Evolutionary conservation across 2,113 vertebrate species (phyloP).

Genomic region (Ondatra zibethicus): DNA sequence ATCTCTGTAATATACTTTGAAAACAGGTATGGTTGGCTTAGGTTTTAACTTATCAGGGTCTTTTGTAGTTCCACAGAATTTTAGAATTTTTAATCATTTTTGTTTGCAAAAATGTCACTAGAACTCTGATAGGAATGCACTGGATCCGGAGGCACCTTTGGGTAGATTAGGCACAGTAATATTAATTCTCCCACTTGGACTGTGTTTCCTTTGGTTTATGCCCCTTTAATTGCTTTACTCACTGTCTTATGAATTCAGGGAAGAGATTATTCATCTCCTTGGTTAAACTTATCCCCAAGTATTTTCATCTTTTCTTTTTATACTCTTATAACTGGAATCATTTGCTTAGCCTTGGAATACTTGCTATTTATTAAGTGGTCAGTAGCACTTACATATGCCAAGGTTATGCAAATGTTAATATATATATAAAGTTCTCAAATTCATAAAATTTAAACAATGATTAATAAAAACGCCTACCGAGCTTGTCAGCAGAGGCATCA

Average conservation of each 20-base stretch:
- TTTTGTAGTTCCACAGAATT: not conserved
- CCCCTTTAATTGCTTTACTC: not conserved
- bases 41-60: not conserved
- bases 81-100: not conserved
- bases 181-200: not conserved
- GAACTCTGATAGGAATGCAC: not conserved
- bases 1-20: not conserved
- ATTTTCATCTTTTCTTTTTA: not conserved
- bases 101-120: not conserved
- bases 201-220: not conserved
- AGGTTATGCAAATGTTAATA: constrained; percentile 48
- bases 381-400: not conserved
- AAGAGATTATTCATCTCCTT: not conserved
- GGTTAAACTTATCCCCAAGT: not conserved
- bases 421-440: constrained; percentile 7
- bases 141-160: not conserved
- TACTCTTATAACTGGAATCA: not conserved
- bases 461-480: not conserved
- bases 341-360: not conserved
- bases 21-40: not conserved
- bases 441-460: constrained; percentile 45
- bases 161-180: too few relatives aligned
- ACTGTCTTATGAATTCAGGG: not conserved
- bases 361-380: constrained; percentile 39
- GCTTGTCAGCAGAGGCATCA: not conserved